Evolutionary conservation across 2,113 vertebrate species (phyloP).

Genomic region (Rissa tridactyla): DNA sequence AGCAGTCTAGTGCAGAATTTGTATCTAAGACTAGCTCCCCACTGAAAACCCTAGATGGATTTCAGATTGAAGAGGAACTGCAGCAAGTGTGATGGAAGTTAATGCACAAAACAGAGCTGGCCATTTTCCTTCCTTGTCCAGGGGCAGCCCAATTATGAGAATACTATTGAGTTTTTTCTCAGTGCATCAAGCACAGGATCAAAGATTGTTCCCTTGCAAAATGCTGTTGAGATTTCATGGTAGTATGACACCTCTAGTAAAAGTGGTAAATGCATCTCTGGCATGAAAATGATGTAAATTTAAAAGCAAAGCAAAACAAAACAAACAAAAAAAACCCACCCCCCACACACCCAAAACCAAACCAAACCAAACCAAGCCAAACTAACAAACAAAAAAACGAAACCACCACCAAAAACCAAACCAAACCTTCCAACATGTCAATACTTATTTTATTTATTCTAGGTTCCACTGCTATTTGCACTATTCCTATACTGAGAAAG

Average conservation of each 20-base stretch:
- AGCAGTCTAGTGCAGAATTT: neutral
- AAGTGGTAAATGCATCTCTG: neutral
- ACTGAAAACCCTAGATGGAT: neutral
- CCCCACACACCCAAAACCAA: neutral
- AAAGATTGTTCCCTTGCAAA: neutral
- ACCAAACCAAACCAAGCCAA: neutral
- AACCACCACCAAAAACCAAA: neutral
- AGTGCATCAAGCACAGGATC: neutral
- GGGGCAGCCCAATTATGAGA: neutral
- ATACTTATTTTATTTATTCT: neutral
- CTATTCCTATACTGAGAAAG: neutral
- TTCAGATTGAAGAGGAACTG: neutral
- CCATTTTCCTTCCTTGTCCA: neutral
- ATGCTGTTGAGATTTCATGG: neutral
- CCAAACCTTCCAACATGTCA: neutral
- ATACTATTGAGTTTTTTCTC: neutral
- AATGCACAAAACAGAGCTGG: neutral
- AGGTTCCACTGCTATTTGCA: neutral
- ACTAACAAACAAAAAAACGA: neutral
- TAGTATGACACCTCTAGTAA: neutral
- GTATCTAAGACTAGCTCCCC: neutral
- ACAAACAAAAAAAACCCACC: no score
- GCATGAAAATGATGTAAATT: neutral
- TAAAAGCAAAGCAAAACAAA: neutral
- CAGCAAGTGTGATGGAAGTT: neutral